Evolutionary conservation across 92 coral and sea anemone species (phyloP), one percentile per base, ranked within the genome.

Genomic region (Montipora capitata): DNA sequence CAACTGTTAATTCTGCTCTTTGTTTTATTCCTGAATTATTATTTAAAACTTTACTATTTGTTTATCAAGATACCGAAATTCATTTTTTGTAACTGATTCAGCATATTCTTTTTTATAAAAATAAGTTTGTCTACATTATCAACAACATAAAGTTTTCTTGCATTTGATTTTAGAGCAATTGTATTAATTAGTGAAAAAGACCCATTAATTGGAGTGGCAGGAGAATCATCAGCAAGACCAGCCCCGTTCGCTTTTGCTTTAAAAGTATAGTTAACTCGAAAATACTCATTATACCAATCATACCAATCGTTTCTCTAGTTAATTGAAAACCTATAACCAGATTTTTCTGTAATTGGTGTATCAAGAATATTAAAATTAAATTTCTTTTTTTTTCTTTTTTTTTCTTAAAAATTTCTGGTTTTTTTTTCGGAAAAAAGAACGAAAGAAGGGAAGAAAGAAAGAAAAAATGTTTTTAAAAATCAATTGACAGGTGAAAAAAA

Each of bases 31-130:
- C 66, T 14, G 56, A 13, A 35, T 75, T 52, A 4, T 20, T 13
- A 20, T 0, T 62, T 14, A 15, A 7, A 20, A 20, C 27, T 20
- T 20, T 6, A 18, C 78, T 4, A 62, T 74, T n/a, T 61, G 5
- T 42, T 15, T 80, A 35, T 80, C 75, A 8, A 65, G 76, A 38
- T 80, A 80, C 85, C 85, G 49, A 18, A 80, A 80, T 15, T 80
- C 66, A 16, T 18, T 13, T 12, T 65, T 80, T 1, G 76, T 76
- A 9, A 45, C 41, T 1, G 39, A 15, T 14, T 18, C 13, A 0
- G 48, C 42, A 27, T 48, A 43, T 12, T 80, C 76, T 80, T 80
- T 14, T 81, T 81, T 63, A 68, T 81, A 54, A 81, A 68, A 5
- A 81, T 68, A 2, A 68, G 9, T 10, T 81, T 68, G 7, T 81